These are phyloP conservation scores for Ammospiza maritima DNA, from an alignment of 2,797 vertebrate genomes.

Conservation along the genomic window DNA sequence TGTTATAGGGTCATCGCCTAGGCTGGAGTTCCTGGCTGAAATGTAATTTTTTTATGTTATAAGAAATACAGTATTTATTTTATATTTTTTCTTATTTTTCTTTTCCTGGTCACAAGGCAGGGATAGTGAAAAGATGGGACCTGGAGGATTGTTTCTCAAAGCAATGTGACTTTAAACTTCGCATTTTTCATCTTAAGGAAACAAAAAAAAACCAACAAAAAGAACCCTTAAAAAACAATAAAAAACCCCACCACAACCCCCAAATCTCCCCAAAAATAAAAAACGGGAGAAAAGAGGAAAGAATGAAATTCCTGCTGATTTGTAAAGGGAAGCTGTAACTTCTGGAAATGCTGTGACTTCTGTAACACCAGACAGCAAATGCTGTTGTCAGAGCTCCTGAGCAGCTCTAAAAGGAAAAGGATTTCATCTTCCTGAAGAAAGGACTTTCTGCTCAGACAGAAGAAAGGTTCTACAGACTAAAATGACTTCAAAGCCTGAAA, in stretches of 20 bases:
- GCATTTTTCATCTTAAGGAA: background rate
- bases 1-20: rapidly evolving
- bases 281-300: rapidly evolving
- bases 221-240: no score
- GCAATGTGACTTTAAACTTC: background rate
- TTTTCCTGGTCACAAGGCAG: background rate
- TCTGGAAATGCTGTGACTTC: background rate
- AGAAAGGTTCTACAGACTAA: background rate
- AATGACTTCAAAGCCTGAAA: background rate
- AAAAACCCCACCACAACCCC: no score
- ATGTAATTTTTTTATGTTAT: background rate
- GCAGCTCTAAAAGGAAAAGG: background rate
- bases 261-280: background rate
- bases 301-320: background rate
- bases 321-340: background rate
- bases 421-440: background rate
- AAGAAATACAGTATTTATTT: background rate
- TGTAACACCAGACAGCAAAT: background rate
- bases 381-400: background rate
- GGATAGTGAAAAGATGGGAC: background rate
- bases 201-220: rapidly evolving
- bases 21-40: background rate
- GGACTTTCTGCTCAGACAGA: background rate
- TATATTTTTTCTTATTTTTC: rapidly evolving
- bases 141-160: background rate